Conservation (phyloP, 2,888 invertebrate species). For the Athrips mouffetella region DNA sequence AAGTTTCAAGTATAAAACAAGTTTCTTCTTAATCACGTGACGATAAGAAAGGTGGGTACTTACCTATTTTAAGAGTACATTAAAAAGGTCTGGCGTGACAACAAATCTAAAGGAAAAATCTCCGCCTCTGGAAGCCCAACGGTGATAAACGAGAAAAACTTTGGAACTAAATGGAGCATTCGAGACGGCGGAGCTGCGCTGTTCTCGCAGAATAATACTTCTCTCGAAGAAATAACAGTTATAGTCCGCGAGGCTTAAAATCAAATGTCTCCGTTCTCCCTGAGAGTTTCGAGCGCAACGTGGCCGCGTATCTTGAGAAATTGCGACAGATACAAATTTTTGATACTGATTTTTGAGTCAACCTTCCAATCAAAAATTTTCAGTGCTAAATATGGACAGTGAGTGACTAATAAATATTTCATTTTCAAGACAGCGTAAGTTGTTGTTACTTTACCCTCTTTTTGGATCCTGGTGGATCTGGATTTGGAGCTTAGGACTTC, state of each 20-base stretch:
- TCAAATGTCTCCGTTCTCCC: conserved; percentile 71
- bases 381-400: background rate
- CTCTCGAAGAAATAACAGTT: conserved; percentile 76
- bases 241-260: conserved; percentile 78
- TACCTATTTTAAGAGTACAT: too few species aligned
- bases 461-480: too few species aligned
- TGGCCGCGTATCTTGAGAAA: conserved; percentile 53
- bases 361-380: conserved; percentile 33
- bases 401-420: conserved; percentile 1
- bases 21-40: conserved; percentile 65
- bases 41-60: conserved; percentile 76
- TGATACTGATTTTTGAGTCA: conserved; percentile 42
- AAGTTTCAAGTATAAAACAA: conserved; percentile 46
- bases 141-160: conserved; percentile 79
- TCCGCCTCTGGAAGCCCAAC: conserved; percentile 76
- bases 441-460: background rate
- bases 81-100: conserved; percentile 79
- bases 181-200: conserved; percentile 73
- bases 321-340: conserved; percentile 54
- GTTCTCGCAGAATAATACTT: conserved; percentile 77
- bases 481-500: background rate
- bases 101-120: conserved; percentile 79
- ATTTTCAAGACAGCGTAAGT: too few species aligned
- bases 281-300: conserved; percentile 55
- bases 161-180: conserved; percentile 79